Evolutionary conservation across 1,140 invertebrate genomes (phyloP).

Genomic region (Drosophila nikananu): DNA sequence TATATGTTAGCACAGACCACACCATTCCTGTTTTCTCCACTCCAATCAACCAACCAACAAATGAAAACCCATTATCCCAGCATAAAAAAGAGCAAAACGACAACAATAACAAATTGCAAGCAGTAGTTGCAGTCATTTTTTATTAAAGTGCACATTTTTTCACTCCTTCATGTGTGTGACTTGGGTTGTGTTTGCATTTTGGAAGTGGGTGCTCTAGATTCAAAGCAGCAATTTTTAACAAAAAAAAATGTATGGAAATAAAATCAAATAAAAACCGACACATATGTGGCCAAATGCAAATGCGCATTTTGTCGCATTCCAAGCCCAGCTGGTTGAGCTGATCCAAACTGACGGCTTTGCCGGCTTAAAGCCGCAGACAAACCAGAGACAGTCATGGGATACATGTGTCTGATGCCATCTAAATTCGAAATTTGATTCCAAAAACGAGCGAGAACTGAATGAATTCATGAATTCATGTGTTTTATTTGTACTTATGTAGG

Average conservation of each 20-base stretch:
- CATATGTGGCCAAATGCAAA: conserved; percentile 54
- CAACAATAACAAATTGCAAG: conserved; percentile 47
- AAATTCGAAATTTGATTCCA: conserved; percentile 36
- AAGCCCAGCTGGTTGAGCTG: conserved; percentile 44
- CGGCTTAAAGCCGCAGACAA: conserved; percentile 41
- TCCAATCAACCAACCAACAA: conserved; percentile 45
- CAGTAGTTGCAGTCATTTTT: conserved; percentile 43
- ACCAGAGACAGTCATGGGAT: conserved; percentile 28
- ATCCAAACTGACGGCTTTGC: conserved; percentile 16
- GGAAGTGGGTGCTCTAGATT: conserved; percentile 33
- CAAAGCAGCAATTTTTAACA: conserved; percentile 21
- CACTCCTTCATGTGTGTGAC: conserved; percentile 22
- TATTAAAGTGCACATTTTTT: conserved; percentile 39
- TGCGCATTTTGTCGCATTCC: conserved; percentile 57
- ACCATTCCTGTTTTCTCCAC: neutral
- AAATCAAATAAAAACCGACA: conserved; percentile 39
- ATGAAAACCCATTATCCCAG: conserved; percentile 41
- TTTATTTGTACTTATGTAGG: neutral
- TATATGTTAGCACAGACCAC: neutral
- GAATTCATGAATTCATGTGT: neutral
- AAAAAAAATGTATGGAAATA: neutral
- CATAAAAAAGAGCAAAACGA: conserved; percentile 25
- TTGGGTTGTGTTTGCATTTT: conserved; percentile 12
- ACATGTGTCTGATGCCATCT: conserved; percentile 30
- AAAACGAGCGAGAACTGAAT: conserved; percentile 16